Conservation (phyloP, 2,113 vertebrate species). For the Narcine bancroftii region DNA sequence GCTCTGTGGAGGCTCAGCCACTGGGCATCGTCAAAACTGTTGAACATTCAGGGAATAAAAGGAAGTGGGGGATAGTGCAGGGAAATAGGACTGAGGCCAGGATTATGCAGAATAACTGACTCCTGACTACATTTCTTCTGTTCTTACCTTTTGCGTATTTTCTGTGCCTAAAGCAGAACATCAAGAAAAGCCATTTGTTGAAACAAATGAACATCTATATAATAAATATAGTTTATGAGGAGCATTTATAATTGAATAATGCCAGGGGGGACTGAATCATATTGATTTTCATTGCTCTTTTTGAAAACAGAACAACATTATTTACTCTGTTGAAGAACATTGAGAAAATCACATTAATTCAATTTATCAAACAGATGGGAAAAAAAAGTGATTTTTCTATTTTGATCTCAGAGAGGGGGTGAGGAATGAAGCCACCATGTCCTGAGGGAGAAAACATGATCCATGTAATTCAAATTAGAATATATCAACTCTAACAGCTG, state of each 20-base stretch:
- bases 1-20: too few species aligned
- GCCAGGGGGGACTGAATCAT: neutral
- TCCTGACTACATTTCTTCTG: too few species aligned
- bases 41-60: too few species aligned
- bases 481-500: constrained; percentile 30
- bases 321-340: neutral
- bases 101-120: too few species aligned
- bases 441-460: constrained; percentile 45
- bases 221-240: neutral
- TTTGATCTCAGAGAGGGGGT: constrained; percentile 46
- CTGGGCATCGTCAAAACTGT: too few species aligned
- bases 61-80: too few species aligned
- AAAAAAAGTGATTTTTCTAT: constrained; percentile 52
- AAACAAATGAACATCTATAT: neutral
- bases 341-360: constrained; percentile 49
- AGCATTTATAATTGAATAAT: neutral
- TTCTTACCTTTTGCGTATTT: neutral
- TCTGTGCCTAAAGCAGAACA: neutral
- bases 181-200: neutral
- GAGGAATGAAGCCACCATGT: constrained; percentile 52
- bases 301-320: neutral
- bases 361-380: constrained; percentile 51
- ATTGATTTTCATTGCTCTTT: neutral
- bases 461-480: constrained; percentile 49
- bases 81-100: neutral